Evolutionary conservation across 2,113 vertebrate genomes (phyloP).

Genomic region (Proteles cristata): DNA sequence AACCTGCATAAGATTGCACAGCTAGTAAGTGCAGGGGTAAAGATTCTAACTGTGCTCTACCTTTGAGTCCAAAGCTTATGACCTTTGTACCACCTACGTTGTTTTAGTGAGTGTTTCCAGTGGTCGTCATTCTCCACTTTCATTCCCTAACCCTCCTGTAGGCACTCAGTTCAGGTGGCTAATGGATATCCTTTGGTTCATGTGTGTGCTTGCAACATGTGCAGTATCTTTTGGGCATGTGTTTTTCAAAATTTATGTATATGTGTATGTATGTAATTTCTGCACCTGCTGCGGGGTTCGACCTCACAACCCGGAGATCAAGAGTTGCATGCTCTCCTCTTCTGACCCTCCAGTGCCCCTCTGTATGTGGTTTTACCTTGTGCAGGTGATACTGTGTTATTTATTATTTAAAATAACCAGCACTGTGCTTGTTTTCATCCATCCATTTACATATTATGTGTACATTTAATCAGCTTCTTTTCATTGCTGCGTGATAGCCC

Average conservation of each 20-base stretch:
- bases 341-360: background rate
- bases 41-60: background rate
- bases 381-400: background rate
- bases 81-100: background rate
- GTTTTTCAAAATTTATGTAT: background rate
- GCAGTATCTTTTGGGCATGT: background rate
- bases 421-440: background rate
- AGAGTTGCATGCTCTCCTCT: background rate
- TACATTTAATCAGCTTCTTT: background rate
- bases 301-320: background rate
- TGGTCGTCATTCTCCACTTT: background rate
- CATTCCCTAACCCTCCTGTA: background rate
- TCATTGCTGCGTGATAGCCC: background rate
- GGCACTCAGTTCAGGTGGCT: background rate
- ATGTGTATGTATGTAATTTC: background rate
- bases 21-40: background rate
- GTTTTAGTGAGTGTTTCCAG: background rate
- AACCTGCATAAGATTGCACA: background rate
- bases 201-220: conserved; percentile 16
- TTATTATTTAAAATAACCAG: conserved; percentile 18
- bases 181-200: background rate
- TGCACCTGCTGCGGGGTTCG: background rate
- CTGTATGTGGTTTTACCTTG: background rate
- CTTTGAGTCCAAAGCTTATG: background rate
- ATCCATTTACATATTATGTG: background rate